Percentiles rank a stretch among this genome's conserved stretches.
Evolutionary conservation across 2,888 invertebrate genomes (phyloP).

Genomic region (Petrolisthes manimaculis): DNA sequence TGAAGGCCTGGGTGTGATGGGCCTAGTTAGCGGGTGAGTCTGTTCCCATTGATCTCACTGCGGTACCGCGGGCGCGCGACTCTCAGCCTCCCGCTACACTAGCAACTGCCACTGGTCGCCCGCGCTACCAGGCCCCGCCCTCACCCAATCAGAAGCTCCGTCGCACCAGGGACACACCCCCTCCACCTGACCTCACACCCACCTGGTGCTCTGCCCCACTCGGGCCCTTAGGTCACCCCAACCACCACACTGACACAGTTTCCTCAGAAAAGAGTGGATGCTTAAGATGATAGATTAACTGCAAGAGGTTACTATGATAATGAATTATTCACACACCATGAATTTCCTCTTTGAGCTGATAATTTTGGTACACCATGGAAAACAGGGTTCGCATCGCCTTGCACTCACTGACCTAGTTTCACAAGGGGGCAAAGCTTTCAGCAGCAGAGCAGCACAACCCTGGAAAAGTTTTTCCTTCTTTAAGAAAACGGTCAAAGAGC

Average conservation of each 20-base stretch:
- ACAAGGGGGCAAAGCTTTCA: conserved; percentile 21
- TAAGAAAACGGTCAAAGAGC: conserved; percentile 14
- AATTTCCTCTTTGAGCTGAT: background rate
- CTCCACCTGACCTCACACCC: conserved; percentile 56
- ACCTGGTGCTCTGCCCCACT: conserved; percentile 44
- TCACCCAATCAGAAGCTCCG: conserved; percentile 47
- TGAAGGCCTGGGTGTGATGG: conserved; percentile 44
- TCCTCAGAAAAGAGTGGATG: background rate
- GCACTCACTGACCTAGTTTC: conserved; percentile 47
- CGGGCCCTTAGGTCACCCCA: conserved; percentile 39
- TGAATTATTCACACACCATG: background rate
- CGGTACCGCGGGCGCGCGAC: conserved; percentile 53
- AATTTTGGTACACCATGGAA: conserved; percentile 4
- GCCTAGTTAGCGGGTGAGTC: conserved; percentile 55
- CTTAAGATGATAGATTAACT: background rate
- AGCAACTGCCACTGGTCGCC: conserved; percentile 44
- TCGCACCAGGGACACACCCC: conserved; percentile 42
- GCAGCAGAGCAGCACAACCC: background rate
- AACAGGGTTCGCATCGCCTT: background rate
- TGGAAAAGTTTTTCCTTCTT: conserved; percentile 6
- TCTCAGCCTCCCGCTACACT: conserved; percentile 56
- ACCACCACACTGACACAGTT: conserved; percentile 46
- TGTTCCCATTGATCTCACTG: conserved; percentile 61
- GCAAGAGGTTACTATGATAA: background rate
- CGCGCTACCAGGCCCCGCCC: conserved; percentile 46